These are phyloP conservation scores for Penaeus japonicus DNA, from an alignment of 1,140 invertebrate species.

Conservation along the genomic window DNA sequence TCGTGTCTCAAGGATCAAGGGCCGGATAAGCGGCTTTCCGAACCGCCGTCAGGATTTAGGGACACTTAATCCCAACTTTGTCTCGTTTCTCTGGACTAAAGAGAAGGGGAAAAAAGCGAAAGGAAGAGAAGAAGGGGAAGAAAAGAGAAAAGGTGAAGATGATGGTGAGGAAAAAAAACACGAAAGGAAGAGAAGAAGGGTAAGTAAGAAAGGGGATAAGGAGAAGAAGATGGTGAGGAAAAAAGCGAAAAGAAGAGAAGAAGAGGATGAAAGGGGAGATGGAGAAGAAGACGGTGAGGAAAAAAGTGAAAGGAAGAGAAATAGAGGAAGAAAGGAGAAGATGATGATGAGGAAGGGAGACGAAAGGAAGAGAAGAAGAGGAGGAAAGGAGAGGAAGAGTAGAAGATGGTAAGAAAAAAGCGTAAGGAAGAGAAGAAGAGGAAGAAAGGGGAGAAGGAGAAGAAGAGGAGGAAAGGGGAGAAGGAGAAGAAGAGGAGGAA, in stretches of 20 bases:
- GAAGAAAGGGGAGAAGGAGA: background rate
- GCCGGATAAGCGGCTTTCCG: no score
- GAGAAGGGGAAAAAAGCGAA: no score
- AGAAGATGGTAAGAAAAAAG: background rate
- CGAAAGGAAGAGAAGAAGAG: background rate
- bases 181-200: background rate
- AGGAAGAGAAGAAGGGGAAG: no score
- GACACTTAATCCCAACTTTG: no score
- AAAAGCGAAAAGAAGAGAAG: no score
- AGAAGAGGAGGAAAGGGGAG: background rate
- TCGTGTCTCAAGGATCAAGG: no score
- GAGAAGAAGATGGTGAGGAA: no score
- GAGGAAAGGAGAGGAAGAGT: background rate
- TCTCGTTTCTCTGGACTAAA: no score
- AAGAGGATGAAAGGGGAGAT: background rate
- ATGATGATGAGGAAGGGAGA: background rate
- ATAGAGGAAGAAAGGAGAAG: background rate
- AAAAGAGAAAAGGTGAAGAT: background rate
- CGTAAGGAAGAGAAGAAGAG: background rate
- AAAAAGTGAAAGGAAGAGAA: background rate
- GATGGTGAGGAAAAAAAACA: background rate
- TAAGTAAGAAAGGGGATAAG: background rate
- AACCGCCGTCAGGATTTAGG: no score
- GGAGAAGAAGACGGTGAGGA: background rate
- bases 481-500: background rate